Evolutionary conservation across 2,797 vertebrate genomes (phyloP).

Genomic region (Miichthys miiuy): DNA sequence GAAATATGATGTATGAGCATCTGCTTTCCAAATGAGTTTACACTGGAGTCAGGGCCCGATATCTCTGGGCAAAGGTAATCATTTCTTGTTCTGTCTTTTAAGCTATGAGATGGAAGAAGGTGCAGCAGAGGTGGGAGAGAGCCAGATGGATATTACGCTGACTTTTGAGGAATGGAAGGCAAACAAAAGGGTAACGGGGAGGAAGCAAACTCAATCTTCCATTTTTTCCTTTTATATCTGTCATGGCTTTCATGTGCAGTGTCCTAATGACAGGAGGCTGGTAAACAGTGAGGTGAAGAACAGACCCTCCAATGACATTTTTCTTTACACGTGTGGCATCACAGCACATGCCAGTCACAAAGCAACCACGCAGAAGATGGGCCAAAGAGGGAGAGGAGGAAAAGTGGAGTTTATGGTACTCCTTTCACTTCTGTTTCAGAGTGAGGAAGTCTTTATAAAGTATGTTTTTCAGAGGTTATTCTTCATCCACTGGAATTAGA

Average conservation of each 20-base stretch:
- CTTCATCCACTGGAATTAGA: background rate
- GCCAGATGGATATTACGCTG: conserved; percentile 72
- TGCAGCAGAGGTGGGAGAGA: conserved; percentile 70
- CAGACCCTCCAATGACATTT: conserved; percentile 39
- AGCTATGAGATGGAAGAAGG: conserved; percentile 65
- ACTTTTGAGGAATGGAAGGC: conserved; percentile 81
- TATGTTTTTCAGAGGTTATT: background rate
- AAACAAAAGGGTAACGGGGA: conserved; percentile 76
- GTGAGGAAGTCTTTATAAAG: background rate
- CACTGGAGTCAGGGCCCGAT: conserved; percentile 80
- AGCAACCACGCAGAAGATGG: conserved; percentile 7
- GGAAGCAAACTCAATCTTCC: conserved; percentile 78
- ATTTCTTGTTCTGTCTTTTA: conserved; percentile 82
- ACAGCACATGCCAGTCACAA: conserved; percentile 45
- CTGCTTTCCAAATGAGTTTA: conserved; percentile 89
- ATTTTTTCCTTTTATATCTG: conserved; percentile 48
- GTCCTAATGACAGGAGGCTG: conserved; percentile 60
- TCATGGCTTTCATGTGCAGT: conserved; percentile 54
- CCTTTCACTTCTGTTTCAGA: background rate
- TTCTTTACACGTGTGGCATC: conserved; percentile 36
- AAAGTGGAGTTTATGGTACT: background rate
- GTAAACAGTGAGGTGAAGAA: conserved; percentile 63
- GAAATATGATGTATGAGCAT: conserved; percentile 85
- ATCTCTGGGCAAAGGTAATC: conserved; percentile 87
- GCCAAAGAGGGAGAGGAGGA: background rate